A percentile compares a stretch with the other conserved stretches of the same genome.
phyloP scores from a whole-genome alignment of 2,888 invertebrate genomes.

The Galerucella calmariensis region DNA sequence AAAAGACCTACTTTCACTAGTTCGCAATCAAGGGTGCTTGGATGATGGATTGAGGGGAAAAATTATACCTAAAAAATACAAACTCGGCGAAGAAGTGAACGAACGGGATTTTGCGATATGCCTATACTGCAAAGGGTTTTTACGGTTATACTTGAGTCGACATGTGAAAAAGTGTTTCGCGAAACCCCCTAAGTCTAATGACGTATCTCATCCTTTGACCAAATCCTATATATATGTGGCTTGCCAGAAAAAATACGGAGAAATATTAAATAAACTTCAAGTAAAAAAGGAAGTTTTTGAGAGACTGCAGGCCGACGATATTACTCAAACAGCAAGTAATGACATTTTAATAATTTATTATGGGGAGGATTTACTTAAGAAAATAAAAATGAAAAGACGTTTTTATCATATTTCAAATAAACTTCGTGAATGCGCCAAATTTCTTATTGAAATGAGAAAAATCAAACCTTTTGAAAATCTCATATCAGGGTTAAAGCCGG shows the following conservation, averaged over 20 bases:
- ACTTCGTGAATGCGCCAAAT: background rate
- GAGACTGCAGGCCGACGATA: constrained; percentile 45
- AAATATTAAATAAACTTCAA: constrained; percentile 43
- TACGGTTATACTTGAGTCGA: constrained; percentile 1
- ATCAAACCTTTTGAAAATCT: constrained; percentile 2
- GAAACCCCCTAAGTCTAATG: background rate
- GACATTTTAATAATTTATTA: constrained; percentile 15
- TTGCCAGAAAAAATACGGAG: constrained; percentile 37
- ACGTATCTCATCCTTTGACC: constrained; percentile 6
- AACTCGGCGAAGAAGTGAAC: constrained; percentile 2
- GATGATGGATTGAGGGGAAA: constrained; percentile 2
- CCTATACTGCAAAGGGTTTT: background rate
- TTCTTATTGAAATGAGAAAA: constrained; percentile 7
- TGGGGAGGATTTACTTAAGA: constrained; percentile 29
- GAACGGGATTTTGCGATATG: constrained; percentile 4
- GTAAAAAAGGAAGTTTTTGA: constrained; percentile 46
- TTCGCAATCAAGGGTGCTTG: too few relatives aligned
- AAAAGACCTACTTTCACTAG: too few relatives aligned
- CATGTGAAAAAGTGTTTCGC: too few relatives aligned
- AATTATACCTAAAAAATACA: constrained; percentile 4
- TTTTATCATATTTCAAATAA: constrained; percentile 22
- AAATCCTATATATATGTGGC: constrained; percentile 9
- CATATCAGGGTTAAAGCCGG: background rate
- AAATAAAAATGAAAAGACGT: constrained; percentile 12
- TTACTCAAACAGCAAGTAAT: constrained; percentile 32